Evolutionary conservation across 2,888 invertebrate genomes (phyloP), one percentile per base, ranked within the genome.

Genomic region (Hylaea fasciaria): DNA sequence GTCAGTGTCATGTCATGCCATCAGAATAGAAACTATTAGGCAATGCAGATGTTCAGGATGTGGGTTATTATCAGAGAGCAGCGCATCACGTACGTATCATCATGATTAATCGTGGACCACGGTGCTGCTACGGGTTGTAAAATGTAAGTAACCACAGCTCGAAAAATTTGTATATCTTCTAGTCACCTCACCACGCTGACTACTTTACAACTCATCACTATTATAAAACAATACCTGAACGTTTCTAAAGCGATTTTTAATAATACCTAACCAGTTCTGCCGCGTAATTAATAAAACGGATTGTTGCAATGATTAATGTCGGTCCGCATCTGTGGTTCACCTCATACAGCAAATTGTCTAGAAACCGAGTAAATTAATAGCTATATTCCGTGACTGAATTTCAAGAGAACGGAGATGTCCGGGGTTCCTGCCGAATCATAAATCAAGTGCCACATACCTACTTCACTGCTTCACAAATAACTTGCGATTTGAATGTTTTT

Each of bases 101-200:
- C 65, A 68, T 77, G 77, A 80, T 80, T 74, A 74, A 82, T 77
- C 66, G 70, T 66, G 47, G 57, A 52, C 68, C 54, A 51, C 65
- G 62, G 58, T 40, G 59, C 55, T 62, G 66, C 55, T 51, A 62
- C 62, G 54, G 13, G 39, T 3, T 5, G 22, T 22, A 22, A 28
- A 28, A 28, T 7, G 28, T 62, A 50, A 52, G 64, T 61, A 67
- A 63, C 46, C 55, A 39, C 57, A 64, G 66, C 66, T 63, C 57
- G 63, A 64, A 64, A 65, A 68, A 60, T 52, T 61, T 44, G 47
- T 45, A 57, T 60, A 60, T 62, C 63, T 61, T 43, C 52, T 62
- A 69, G 56, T 57, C 64, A 60, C 60, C 39, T 61, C 60, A 55
- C 64, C 62, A 64, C 68, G 64, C 62, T 41, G 4, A 39, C 47